Conservation (phyloP, 23 tunicate species). For the Clavelina lepadiformis region DNA sequence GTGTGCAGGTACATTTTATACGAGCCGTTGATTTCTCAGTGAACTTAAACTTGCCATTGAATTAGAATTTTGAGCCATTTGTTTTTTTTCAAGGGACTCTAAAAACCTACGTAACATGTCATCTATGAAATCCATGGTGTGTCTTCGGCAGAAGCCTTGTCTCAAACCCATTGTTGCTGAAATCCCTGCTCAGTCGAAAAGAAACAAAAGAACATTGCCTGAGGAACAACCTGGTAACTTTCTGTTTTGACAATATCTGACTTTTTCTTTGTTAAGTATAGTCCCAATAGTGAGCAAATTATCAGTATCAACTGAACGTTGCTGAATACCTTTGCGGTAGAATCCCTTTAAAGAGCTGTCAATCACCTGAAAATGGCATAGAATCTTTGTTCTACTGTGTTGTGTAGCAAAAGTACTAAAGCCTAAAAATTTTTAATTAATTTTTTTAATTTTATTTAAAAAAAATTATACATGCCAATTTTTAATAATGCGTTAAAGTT, state of each 20-base stretch:
- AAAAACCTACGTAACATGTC: too few species aligned
- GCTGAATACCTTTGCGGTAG: neutral
- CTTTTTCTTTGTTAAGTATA: too few species aligned
- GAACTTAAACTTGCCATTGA: too few species aligned
- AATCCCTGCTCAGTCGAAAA: neutral
- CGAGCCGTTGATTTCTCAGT: too few species aligned
- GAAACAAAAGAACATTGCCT: neutral
- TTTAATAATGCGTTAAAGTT: too few species aligned
- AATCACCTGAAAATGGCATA: neutral
- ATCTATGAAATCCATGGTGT: neutral
- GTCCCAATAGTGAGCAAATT: too few species aligned
- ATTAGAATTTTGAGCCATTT: too few species aligned
- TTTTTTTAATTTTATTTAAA: slow-evolving; percentile 1
- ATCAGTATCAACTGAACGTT: too few species aligned
- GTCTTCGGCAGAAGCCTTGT: neutral
- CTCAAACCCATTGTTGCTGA: slow-evolving; percentile 5
- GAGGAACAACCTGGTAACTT: neutral
- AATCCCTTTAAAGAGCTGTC: too few species aligned
- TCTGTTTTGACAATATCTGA: too few species aligned
- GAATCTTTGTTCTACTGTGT: neutral
- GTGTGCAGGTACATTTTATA: slow-evolving; percentile 78
- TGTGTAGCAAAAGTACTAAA: neutral
- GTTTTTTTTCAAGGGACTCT: too few species aligned
- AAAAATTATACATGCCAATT: too few species aligned
- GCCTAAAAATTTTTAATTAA: neutral